Evolutionary conservation across 2,888 invertebrate genomes (phyloP).

Genomic region (Digitonthophagus gazella): DNA sequence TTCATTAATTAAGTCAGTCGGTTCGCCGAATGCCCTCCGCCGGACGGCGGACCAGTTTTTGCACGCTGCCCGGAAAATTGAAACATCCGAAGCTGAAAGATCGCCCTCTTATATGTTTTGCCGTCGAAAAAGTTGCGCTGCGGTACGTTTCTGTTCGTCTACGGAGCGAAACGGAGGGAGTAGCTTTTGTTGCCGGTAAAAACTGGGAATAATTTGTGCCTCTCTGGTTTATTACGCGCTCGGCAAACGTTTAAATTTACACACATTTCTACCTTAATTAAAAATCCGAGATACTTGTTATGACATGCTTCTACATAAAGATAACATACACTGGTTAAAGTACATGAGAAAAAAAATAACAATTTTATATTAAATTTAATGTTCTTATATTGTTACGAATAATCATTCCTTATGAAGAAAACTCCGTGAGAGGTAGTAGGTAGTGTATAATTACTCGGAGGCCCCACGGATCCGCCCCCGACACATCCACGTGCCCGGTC

Average conservation of each 20-base stretch:
- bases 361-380: too few species aligned
- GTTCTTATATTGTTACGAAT: too few species aligned
- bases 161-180: neutral
- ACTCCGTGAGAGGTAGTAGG: neutral
- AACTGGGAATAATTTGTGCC: neutral
- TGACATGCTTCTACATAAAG: neutral
- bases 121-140: neutral
- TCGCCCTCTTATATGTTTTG: neutral
- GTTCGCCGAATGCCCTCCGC: slow-evolving; percentile 24
- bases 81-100: neutral
- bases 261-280: neutral
- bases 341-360: too few species aligned
- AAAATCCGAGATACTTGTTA: neutral
- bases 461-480: neutral
- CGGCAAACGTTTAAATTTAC: neutral
- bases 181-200: neutral
- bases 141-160: neutral
- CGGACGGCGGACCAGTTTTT: neutral
- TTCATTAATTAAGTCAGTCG: slow-evolving; percentile 28
- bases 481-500: neutral
- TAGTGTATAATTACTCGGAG: neutral
- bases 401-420: neutral
- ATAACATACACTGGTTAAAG: too few species aligned
- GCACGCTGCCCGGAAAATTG: neutral
- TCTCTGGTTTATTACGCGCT: neutral